Percentiles rank a stretch among this genome's conserved stretches.
phyloP scores from a whole-genome alignment of 2,797 vertebrate species.

The Aeoliscus strigatus region DNA sequence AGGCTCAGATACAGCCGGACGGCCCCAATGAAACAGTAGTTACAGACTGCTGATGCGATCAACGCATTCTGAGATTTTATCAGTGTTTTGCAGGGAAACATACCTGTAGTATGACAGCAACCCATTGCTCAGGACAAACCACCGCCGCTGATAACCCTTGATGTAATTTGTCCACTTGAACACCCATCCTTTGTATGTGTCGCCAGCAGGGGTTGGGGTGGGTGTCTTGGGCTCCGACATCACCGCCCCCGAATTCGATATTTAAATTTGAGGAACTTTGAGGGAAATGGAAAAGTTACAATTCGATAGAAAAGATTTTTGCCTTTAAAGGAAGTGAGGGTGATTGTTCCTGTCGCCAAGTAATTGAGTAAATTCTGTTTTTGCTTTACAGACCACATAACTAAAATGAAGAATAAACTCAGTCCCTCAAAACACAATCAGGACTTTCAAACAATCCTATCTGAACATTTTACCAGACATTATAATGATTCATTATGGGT shows the following conservation, averaged over 20 bases:
- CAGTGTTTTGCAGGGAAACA: neutral
- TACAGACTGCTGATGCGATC: too few relatives aligned
- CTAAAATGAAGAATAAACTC: neutral
- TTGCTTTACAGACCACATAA: neutral
- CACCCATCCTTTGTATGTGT: constrained; percentile 89
- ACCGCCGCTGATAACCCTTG: constrained; percentile 92
- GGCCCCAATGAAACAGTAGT: too few relatives aligned
- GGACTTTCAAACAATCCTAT: neutral
- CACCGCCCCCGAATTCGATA: constrained; percentile 53
- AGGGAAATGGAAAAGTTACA: neutral
- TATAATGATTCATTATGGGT: neutral
- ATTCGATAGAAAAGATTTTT: too few relatives aligned
- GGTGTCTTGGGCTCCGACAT: constrained; percentile 81
- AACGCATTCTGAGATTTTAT: too few relatives aligned
- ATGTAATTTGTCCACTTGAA: constrained; percentile 98
- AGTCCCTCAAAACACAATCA: too few relatives aligned
- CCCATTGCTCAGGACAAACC: constrained; percentile 95
- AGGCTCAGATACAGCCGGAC: too few relatives aligned
- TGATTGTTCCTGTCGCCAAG: too few relatives aligned
- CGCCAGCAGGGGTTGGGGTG: constrained; percentile 71
- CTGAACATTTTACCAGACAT: neutral
- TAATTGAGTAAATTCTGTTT: too few relatives aligned
- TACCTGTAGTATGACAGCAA: constrained; percentile 95
- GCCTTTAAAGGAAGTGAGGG: too few relatives aligned
- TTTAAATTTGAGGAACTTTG: constrained; percentile 40